Evolutionary conservation across 2,113 vertebrate genomes (phyloP).

Genomic region (Hypocryptadius cinnamomeus): DNA sequence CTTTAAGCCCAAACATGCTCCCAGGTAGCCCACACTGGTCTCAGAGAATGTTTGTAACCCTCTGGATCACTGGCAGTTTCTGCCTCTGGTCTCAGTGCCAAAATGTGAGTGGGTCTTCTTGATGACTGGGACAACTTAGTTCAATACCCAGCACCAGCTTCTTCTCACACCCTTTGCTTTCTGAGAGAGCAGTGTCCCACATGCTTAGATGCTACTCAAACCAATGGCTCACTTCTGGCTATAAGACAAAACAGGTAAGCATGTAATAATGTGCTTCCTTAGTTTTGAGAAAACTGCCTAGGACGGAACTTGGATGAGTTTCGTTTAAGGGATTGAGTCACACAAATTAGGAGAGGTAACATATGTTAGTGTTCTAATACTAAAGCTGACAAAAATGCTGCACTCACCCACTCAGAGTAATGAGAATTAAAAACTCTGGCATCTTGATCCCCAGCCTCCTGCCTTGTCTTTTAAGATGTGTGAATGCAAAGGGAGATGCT

Average conservation of each 20-base stretch:
- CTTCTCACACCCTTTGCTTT: neutral
- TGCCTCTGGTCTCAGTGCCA: neutral
- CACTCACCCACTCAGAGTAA: slow-evolving; percentile 25
- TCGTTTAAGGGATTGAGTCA: slow-evolving; percentile 2
- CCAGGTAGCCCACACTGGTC: accelerated
- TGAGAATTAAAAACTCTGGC: neutral
- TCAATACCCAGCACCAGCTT: neutral
- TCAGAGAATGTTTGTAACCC: neutral
- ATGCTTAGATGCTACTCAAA: neutral
- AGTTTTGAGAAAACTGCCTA: neutral
- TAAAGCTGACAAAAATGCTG: slow-evolving; percentile 3
- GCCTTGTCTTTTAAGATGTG: neutral
- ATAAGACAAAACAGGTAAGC: neutral
- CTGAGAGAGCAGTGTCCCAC: neutral
- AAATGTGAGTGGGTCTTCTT: neutral
- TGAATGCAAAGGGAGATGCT: neutral
- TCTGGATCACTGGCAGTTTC: neutral
- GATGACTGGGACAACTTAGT: neutral
- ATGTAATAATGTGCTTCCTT: neutral
- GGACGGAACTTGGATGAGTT: slow-evolving; percentile 2
- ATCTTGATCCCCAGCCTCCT: neutral
- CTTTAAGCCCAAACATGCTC: neutral
- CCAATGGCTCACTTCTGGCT: neutral
- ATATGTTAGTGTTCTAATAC: slow-evolving; percentile 45
- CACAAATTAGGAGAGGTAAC: slow-evolving; percentile 20